Evolutionary conservation across 2,888 invertebrate genomes (phyloP).

Genomic region (Penaeus monodon): DNA sequence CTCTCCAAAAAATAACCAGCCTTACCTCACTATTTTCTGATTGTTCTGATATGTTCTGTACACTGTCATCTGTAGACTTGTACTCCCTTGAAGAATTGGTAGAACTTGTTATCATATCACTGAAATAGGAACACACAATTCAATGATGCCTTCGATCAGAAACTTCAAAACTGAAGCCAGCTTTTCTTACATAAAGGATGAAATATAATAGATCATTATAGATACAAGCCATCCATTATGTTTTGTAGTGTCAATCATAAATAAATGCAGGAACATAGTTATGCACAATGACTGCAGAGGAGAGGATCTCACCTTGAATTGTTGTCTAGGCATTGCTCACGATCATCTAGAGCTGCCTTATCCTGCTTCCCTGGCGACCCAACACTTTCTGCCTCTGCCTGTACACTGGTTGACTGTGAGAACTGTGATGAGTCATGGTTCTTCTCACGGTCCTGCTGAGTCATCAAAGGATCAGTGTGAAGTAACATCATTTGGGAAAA

Average conservation of each 20-base stretch:
- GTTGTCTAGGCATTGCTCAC: constrained; percentile 27
- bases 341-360: constrained; percentile 41
- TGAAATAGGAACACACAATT: constrained; percentile 4
- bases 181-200: too few species aligned
- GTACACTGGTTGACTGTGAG: constrained; percentile 62
- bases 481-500: neutral
- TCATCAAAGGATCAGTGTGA: neutral
- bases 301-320: constrained; percentile 29
- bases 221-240: too few species aligned
- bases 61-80: constrained; percentile 55
- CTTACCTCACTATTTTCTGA: constrained; percentile 55
- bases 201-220: too few species aligned
- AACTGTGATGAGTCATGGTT: constrained; percentile 51
- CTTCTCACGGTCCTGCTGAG: constrained; percentile 38
- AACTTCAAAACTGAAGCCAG: too few species aligned
- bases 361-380: constrained; percentile 61
- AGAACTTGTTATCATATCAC: constrained; percentile 52
- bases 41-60: constrained; percentile 54
- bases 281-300: neutral
- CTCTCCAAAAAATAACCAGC: neutral
- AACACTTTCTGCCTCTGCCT: constrained; percentile 61
- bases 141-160: too few species aligned
- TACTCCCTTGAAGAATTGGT: constrained; percentile 40
- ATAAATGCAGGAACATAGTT: too few species aligned
- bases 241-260: too few species aligned